Evolutionary conservation across 2,888 invertebrate species (phyloP).

Genomic region (Ceramica pisi): DNA sequence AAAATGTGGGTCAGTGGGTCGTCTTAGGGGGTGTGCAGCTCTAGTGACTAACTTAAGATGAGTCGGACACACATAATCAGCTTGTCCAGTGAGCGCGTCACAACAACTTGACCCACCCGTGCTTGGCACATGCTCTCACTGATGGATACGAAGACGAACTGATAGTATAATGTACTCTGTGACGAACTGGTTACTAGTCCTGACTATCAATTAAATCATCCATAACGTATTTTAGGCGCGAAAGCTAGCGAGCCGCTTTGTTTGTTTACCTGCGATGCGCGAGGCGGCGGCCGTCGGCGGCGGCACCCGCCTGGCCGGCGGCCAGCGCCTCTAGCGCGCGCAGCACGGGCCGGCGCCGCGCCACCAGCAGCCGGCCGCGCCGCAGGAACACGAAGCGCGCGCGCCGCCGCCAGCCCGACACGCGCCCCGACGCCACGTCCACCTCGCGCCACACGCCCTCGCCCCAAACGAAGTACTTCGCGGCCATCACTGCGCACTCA

Average conservation of each 20-base stretch:
- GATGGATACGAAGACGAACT: neutral
- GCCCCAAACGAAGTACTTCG: constrained; percentile 69
- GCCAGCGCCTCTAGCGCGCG: constrained; percentile 70
- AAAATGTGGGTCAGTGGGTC: no score
- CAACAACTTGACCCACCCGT: neutral
- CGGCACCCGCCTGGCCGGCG: constrained; percentile 54
- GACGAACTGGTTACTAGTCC: no score
- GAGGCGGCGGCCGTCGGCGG: constrained; percentile 66
- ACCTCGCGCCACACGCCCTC: constrained; percentile 75
- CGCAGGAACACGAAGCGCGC: constrained; percentile 66
- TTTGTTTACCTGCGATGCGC: constrained; percentile 63
- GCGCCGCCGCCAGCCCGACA: constrained; percentile 68
- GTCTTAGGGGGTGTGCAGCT: no score
- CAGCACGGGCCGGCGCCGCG: constrained; percentile 64
- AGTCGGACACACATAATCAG: neutral
- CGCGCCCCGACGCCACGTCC: constrained; percentile 55
- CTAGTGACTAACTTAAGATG: no score
- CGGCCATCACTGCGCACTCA: constrained; percentile 32
- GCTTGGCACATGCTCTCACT: neutral
- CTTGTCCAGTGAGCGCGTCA: neutral
- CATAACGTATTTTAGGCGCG: constrained; percentile 4
- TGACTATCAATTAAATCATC: no score
- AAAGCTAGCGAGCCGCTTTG: neutral
- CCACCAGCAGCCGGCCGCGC: constrained; percentile 67
- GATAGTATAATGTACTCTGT: no score